Conservation (phyloP, 2,113 vertebrate genomes). For the Burhinus oedicnemus region DNA sequence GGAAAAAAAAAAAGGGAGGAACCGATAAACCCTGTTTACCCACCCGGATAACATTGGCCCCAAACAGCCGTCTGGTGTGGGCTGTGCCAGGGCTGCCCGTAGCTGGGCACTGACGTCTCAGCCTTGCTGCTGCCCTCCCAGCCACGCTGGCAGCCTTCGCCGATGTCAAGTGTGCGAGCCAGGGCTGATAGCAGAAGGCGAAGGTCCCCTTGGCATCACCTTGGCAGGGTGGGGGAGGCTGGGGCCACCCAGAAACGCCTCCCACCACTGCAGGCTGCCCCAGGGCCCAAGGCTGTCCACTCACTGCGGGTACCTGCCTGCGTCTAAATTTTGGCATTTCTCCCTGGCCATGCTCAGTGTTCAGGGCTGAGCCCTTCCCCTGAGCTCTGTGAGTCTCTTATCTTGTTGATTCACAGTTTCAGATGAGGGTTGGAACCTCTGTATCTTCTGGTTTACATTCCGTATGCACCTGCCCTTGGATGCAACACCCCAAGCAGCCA, state of each 20-base stretch:
- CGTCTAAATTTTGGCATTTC: neutral
- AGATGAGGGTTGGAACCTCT: no score
- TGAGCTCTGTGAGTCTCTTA: fast-evolving
- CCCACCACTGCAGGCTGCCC: neutral
- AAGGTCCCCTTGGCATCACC: neutral
- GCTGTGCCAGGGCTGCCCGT: neutral
- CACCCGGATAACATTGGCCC: neutral
- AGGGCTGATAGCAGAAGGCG: neutral
- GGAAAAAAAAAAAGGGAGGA: no score
- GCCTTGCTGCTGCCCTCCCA: neutral
- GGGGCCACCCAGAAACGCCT: neutral
- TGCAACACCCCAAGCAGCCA: fast-evolving
- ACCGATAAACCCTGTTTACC: neutral
- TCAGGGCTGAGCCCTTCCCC: neutral
- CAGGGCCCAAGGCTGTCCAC: fast-evolving
- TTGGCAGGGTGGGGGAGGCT: neutral
- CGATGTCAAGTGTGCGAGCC: fast-evolving
- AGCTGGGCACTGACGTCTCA: neutral
- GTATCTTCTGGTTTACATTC: no score
- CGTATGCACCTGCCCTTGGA: no score
- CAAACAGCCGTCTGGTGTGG: fast-evolving
- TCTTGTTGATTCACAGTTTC: no score
- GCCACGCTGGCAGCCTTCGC: fast-evolving
- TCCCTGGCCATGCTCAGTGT: neutral
- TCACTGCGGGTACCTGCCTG: neutral